Conservation (phyloP, 1,140 invertebrate genomes). For the Caenorhabditis remanei region DNA sequence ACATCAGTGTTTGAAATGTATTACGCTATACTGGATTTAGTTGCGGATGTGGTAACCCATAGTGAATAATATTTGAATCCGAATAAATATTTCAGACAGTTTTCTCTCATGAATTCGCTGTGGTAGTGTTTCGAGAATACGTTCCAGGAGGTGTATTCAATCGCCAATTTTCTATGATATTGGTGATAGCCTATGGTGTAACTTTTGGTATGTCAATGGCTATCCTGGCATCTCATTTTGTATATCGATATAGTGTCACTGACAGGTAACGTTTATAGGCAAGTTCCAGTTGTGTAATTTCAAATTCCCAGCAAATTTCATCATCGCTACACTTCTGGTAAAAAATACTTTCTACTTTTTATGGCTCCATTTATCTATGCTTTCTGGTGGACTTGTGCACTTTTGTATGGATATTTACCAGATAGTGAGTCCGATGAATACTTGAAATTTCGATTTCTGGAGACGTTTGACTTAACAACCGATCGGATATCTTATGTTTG, state of each 20-base stretch:
- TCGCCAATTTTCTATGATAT: background rate
- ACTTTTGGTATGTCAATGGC: conserved; percentile 14
- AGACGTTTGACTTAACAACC: background rate
- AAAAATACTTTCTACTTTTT: background rate
- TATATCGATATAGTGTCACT: conserved; percentile 4
- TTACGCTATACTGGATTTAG: background rate
- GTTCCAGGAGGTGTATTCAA: background rate
- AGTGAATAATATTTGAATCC: background rate
- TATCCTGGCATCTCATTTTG: background rate
- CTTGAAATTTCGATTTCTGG: background rate
- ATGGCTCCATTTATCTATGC: background rate
- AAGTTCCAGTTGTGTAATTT: too few relatives aligned
- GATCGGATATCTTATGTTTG: background rate
- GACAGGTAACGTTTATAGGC: background rate
- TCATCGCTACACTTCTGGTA: background rate
- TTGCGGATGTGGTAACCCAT: background rate
- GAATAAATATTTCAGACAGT: background rate
- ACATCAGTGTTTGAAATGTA: conserved; percentile 11
- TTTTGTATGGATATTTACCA: background rate
- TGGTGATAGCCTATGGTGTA: background rate
- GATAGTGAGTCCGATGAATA: background rate
- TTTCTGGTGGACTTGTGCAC: background rate
- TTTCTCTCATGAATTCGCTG: background rate
- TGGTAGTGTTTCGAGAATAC: background rate
- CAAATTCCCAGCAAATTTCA: background rate